Conservation (phyloP, 2,797 vertebrate genomes). For the Pelochelys cantorii region DNA sequence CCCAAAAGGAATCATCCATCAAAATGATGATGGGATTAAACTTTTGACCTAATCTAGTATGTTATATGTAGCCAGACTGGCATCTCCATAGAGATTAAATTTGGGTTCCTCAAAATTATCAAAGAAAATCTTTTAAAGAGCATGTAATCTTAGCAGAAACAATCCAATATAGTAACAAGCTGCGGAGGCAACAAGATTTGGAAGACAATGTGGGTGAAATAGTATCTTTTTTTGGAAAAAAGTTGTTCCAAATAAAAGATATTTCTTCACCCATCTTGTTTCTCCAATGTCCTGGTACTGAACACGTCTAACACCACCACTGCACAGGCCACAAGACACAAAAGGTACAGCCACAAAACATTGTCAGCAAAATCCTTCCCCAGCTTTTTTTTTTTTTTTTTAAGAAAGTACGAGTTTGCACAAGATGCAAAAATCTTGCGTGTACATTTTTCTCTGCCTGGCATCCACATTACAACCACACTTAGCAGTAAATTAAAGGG, state of each 20-base stretch:
- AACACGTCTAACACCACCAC: not conserved
- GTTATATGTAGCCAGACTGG: not conserved
- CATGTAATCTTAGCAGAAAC: not conserved
- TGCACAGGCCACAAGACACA: not conserved
- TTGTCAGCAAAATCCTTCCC: not conserved
- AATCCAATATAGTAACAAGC: not conserved
- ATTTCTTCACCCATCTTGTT: not conserved
- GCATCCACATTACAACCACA: not conserved
- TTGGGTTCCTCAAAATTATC: not conserved
- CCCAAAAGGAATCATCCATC: not conserved
- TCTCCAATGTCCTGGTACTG: not conserved
- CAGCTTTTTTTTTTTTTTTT: not conserved
- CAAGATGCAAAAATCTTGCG: not conserved
- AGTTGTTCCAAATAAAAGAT: not conserved
- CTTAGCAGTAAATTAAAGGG: not conserved
- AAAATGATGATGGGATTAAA: not conserved
- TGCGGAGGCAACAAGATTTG: not conserved
- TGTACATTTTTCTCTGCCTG: not conserved
- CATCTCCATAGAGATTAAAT: conserved; percentile 11
- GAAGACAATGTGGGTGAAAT: not conserved
- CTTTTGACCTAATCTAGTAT: conserved; percentile 13
- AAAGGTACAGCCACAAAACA: not conserved
- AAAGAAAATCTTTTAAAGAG: not conserved
- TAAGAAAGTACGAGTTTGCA: not conserved
- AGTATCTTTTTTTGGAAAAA: not conserved